These are phyloP conservation scores for Lottia scabra DNA, from an alignment of 2,888 invertebrate species.

Conservation along the genomic window DNA sequence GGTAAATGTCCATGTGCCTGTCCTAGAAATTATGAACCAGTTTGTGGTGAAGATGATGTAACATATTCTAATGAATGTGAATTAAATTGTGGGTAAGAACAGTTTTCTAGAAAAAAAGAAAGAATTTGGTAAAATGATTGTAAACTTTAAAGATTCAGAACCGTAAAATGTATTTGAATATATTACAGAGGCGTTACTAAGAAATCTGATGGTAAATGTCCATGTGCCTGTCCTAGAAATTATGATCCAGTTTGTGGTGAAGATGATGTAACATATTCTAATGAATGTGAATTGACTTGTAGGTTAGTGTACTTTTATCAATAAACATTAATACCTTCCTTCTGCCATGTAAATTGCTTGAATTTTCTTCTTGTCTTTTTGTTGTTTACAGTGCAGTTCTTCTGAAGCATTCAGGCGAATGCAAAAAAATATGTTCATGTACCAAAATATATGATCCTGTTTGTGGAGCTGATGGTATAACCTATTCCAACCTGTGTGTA, in stretches of 20 bases:
- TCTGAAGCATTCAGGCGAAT: neutral
- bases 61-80: conserved; percentile 17
- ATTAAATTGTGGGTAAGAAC: conserved; percentile 14
- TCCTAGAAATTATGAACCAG: conserved; percentile 16
- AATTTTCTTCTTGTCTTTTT: neutral
- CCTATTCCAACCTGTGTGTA: conserved; percentile 19
- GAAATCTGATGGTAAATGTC: conserved; percentile 12
- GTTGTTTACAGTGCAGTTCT: neutral
- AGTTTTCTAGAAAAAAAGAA: neutral
- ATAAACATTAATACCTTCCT: no score
- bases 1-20: conserved; percentile 14
- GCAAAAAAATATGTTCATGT: conserved; percentile 15
- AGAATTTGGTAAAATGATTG: no score
- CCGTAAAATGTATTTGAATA: neutral
- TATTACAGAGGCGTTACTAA: conserved; percentile 5
- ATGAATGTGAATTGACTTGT: conserved; percentile 16
- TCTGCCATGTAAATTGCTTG: no score
- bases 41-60: conserved; percentile 14
- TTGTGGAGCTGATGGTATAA: conserved; percentile 14
- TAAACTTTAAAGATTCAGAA: no score
- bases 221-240: conserved; percentile 13
- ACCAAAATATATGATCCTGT: conserved; percentile 15
- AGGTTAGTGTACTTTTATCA: neutral
- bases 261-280: conserved; percentile 15
- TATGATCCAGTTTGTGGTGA: conserved; percentile 18